Evolutionary conservation across 2,797 vertebrate species (phyloP), one percentile per base, ranked within the genome.

Genomic region (Acanthopagrus latus): DNA sequence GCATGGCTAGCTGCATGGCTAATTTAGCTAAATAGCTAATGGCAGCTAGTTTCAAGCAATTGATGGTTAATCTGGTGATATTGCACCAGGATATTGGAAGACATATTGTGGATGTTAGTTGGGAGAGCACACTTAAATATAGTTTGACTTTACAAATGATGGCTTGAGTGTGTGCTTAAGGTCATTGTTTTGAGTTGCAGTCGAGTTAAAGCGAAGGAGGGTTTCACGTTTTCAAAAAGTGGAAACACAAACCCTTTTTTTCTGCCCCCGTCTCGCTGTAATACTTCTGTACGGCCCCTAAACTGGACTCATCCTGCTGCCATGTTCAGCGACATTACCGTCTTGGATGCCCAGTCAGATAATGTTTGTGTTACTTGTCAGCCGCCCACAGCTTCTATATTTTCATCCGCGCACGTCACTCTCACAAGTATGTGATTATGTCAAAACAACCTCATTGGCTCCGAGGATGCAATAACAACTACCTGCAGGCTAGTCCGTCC

Each of bases 381-480:
- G n/a, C 29, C 21, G 16, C 23, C 50, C 41, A 75, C 50, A 50
- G 20, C 7, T 58, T 66, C 12, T 52, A 16, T 47, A 64, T 80
- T 68, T 65, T 43, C 46, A 20, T 27, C 23, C 54, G 27, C 47
- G 41, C 20, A n/a, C 13, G 9, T 79, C 33, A 20, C 16, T 64
- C 29, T 55, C 13, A 33, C 33, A 23, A 48, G 14, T 50, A 8
- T 65, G 64, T 62, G 16, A 76, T 87, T 20, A 66, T 16, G 33
- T 33, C 20, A 23, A 78, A 78, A 69, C 17, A 0, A 0, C 14
- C 33, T 52, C 43, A 44, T 48, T 64, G 12, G 52, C 55, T 81
- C 66, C 18, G 33, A 73, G 16, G 25, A 44, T 33, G 27, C 38
- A 23, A 58, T 65, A 75, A 84, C 76, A 71, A 52, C 76, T 51